Base-by-base conservation (phyloP, 2,797 vertebrate species). In the Micromesistius poutassou region DNA sequence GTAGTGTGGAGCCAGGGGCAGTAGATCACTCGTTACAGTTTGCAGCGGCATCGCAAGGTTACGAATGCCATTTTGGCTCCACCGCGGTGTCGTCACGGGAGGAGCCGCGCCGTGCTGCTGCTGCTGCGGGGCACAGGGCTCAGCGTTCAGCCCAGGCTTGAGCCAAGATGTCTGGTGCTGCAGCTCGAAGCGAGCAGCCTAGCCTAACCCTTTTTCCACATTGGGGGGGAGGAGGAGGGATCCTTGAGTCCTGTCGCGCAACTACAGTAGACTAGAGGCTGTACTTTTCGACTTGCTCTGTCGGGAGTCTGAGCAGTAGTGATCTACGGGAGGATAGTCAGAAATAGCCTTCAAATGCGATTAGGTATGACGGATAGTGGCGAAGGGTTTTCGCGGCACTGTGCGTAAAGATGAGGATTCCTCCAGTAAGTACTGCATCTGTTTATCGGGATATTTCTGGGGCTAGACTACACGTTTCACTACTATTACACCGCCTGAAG, bases 331-430 rank as follows among this genome's bases (percentile, higher is more conserved):
- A 70, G 83, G 79, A 80, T 16, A 42, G 81, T 79, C 80, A 28
- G 35, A 89, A 88, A 87, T 82, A 89, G 78, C 80, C 25, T n/a
- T 6, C 46, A 85, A 85, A 88, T n/a, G 72, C 78, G 82, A 81
- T 86, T 81, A 89, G 86, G 25, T 70, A 90, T 93, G 91, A 85
- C 82, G 86, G 86, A 80, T 66, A 50, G 72, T 68, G 46, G 71
- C 85, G 79, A 81, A 76, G 87, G 82, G 86, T 83, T 62, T 72
- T 84, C 79, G 78, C 78, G 85, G 85, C 86, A 82, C 87, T 76
- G 82, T 74, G 76, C 83, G 87, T 68, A 86, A 80, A 87, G 86
- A 94, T 94, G 94, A 92, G 90, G 90, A 90, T 90, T 91, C 92
- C 90, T 88, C 89, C 88, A 89, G 94, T 94, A 91, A 94, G 93